phyloP scores from a whole-genome alignment of 1,140 invertebrate genomes.

The Nixonia krombeini region DNA sequence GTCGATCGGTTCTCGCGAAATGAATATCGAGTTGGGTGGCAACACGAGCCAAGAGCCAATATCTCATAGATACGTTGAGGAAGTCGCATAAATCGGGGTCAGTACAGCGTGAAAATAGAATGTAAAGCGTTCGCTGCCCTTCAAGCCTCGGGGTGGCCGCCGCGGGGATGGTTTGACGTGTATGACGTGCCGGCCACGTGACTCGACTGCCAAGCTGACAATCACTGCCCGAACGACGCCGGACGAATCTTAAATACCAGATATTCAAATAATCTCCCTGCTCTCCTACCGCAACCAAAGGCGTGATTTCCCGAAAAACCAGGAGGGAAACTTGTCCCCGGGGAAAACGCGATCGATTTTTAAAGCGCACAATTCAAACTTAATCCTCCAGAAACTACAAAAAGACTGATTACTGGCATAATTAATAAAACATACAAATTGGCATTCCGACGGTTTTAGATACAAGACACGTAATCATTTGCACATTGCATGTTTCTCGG shows the following conservation, averaged over 20 bases:
- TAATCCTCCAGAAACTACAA: no score
- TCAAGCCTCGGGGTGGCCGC: constrained; percentile 46
- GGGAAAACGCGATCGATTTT: no score
- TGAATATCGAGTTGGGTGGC: constrained; percentile 53
- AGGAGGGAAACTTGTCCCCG: background rate
- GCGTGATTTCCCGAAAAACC: constrained; percentile 21
- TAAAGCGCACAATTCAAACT: background rate
- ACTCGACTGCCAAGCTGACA: constrained; percentile 66
- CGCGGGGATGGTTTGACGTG: constrained; percentile 65
- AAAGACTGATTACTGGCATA: no score
- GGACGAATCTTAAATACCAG: constrained; percentile 67
- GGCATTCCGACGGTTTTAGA: no score
- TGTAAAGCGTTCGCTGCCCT: constrained; percentile 63
- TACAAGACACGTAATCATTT: no score
- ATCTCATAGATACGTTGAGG: constrained; percentile 63
- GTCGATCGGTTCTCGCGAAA: constrained; percentile 42
- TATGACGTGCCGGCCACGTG: constrained; percentile 71
- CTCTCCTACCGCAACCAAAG: constrained; percentile 13
- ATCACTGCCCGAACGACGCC: constrained; percentile 67
- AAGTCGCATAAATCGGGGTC: constrained; percentile 68
- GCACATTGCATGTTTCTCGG: no score
- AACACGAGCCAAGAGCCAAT: constrained; percentile 64
- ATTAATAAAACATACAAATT: no score
- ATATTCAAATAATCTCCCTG: constrained; percentile 68
- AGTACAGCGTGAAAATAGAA: constrained; percentile 71